Conservation (phyloP, 2,797 vertebrate species). For the Micromesistius poutassou region DNA sequence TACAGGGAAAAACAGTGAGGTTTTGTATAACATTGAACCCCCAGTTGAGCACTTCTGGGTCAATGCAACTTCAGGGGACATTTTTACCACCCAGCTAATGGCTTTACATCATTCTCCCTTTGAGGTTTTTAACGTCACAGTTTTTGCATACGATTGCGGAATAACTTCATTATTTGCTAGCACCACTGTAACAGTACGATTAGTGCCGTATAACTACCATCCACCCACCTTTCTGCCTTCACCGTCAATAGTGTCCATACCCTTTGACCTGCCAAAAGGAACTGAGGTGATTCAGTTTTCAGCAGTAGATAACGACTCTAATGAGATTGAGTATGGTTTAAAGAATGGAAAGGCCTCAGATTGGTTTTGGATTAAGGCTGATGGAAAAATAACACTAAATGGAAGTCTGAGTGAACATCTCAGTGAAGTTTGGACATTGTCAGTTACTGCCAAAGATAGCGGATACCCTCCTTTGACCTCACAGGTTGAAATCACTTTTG, state of each 20-base stretch:
- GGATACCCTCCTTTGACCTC: constrained; percentile 64
- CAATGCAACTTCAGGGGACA: constrained; percentile 65
- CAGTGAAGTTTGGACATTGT: constrained; percentile 51
- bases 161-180: constrained; percentile 49
- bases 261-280: constrained; percentile 59
- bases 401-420: constrained; percentile 48
- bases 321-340: constrained; percentile 56
- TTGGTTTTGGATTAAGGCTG: constrained; percentile 64
- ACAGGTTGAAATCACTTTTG: constrained; percentile 60
- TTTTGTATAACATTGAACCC: constrained; percentile 70
- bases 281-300: constrained; percentile 62
- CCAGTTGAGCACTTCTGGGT: constrained; percentile 68
- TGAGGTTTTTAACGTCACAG: constrained; percentile 55
- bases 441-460: constrained; percentile 63
- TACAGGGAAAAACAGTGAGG: constrained; percentile 58
- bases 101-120: constrained; percentile 37
- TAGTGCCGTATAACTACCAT: constrained; percentile 66
- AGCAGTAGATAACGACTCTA: constrained; percentile 66
- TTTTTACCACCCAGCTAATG: constrained; percentile 67
- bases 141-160: constrained; percentile 69
- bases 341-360: constrained; percentile 68
- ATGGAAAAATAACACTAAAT: constrained; percentile 63
- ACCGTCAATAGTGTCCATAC: constrained; percentile 53
- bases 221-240: constrained; percentile 68
- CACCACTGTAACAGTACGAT: constrained; percentile 54